Evolutionary conservation across 2,797 vertebrate species (phyloP), one percentile per base, ranked within the genome.

Genomic region (Danio kyathit): DNA sequence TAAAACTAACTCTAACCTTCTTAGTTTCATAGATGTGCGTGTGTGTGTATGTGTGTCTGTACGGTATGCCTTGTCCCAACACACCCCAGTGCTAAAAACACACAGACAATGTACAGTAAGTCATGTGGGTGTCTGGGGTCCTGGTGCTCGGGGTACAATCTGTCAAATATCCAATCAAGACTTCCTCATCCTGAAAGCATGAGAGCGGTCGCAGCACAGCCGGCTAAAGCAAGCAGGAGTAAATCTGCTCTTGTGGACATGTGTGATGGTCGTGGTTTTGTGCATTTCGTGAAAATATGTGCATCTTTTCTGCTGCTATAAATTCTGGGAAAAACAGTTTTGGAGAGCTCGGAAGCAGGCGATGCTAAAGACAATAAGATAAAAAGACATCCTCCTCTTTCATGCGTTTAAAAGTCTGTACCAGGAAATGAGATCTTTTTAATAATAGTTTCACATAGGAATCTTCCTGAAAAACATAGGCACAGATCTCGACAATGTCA

Each of bases 61-160:
- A 41, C 21, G 40, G 51, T 83, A 67, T 3, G 16, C 51, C 51
- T 72, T 61, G 38, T 72, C 76, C 67, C 65, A 74, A 60, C 67
- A 63, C 76, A 84, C n/a, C n/a, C 56, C 72, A 65, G 44, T 46
- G 51, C 74, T 79, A 70, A 81, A 82, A 82, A 83, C 59, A 80
- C 74, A 80, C 74, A 81, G 75, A 81, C 72, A 76, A 52, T 83
- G n/a, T n/a, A n/a, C n/a, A n/a, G 81, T 70, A 80, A 84, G 82
- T 80, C 77, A 81, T 84, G 83, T 71, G 75, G 67, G 59, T 57
- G 63, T 69, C 79, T 76, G 72, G 72, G 48, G 59, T 63, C 69
- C 84, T 82, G 80, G 63, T 59, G 49, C 76, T 78, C 48, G 14
- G 78, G 81, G 76, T 21, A 72, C 57, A 63, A 81, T 87, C 79